phyloP scores from a whole-genome alignment of 1,140 invertebrate genomes.

The Diabrotica undecimpunctata region DNA sequence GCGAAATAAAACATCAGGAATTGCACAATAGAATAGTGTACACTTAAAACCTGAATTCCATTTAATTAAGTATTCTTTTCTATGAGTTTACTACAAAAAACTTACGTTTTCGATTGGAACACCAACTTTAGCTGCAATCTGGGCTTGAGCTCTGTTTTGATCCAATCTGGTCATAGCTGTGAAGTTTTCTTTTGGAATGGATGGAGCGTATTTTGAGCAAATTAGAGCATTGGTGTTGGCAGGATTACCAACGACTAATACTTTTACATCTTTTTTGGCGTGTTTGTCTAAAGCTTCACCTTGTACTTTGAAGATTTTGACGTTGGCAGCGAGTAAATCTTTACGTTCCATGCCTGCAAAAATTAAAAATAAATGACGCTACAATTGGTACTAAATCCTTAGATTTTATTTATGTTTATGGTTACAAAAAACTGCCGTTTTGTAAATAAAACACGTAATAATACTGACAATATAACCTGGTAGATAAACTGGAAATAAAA shows the following conservation, averaged over 20 bases:
- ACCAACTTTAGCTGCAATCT: conserved; percentile 66
- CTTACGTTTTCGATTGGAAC: conserved; percentile 68
- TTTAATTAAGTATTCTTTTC: not conserved
- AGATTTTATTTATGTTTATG: not conserved
- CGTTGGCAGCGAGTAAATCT: conserved; percentile 91
- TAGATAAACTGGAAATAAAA: no score
- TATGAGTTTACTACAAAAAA: conserved; percentile 53
- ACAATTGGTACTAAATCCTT: not conserved
- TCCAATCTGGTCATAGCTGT: conserved; percentile 97
- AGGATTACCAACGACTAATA: conserved; percentile 97
- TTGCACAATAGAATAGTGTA: no score
- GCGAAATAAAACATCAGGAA: no score
- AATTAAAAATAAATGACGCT: not conserved
- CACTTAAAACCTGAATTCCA: not conserved
- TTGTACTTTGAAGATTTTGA: conserved; percentile 96
- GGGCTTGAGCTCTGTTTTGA: conserved; percentile 92
- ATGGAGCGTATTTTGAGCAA: conserved; percentile 94
- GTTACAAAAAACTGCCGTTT: no score
- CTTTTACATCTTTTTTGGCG: conserved; percentile 93
- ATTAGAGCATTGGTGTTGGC: conserved; percentile 99
- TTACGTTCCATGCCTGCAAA: conserved; percentile 90
- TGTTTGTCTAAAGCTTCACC: conserved; percentile 90
- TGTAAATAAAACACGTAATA: no score
- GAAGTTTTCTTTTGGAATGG: conserved; percentile 95
- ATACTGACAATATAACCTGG: no score